Conservation (phyloP, 2,113 vertebrate genomes). For the Thomomys bottae region DNA sequence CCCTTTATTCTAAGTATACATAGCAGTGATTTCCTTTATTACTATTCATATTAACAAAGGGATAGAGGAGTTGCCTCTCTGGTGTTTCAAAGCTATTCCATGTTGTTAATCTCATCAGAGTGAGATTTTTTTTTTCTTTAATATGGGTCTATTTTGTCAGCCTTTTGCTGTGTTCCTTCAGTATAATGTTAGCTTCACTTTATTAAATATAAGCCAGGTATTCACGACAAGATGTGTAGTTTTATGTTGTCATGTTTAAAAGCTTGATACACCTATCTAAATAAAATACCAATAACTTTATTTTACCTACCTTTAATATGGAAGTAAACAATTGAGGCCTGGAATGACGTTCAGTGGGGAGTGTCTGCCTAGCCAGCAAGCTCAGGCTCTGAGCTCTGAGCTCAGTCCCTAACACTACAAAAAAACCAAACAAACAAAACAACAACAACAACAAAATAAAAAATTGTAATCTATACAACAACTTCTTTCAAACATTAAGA, state of each 20-base stretch:
- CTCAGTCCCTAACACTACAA: background rate
- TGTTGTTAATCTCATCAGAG: background rate
- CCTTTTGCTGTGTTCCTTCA: background rate
- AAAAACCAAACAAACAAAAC: background rate
- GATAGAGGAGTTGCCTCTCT: background rate
- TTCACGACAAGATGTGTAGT: background rate
- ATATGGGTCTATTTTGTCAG: background rate
- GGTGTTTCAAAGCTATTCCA: background rate
- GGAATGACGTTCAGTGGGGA: background rate
- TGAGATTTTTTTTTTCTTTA: slow-evolving; percentile 15
- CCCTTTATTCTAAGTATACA: background rate
- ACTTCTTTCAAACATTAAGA: background rate
- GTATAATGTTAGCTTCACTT: background rate
- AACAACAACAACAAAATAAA: background rate
- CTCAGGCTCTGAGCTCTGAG: background rate
- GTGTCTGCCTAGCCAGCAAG: background rate
- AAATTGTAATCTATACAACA: background rate
- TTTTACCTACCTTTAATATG: background rate
- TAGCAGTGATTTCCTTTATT: background rate
- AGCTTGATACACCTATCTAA: background rate
- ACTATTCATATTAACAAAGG: no score
- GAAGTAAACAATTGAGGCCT: background rate
- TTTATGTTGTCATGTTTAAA: background rate
- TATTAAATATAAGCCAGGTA: background rate
- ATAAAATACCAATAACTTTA: background rate